Conservation (phyloP, 2,797 vertebrate species). For the Onychomys torridus region DNA sequence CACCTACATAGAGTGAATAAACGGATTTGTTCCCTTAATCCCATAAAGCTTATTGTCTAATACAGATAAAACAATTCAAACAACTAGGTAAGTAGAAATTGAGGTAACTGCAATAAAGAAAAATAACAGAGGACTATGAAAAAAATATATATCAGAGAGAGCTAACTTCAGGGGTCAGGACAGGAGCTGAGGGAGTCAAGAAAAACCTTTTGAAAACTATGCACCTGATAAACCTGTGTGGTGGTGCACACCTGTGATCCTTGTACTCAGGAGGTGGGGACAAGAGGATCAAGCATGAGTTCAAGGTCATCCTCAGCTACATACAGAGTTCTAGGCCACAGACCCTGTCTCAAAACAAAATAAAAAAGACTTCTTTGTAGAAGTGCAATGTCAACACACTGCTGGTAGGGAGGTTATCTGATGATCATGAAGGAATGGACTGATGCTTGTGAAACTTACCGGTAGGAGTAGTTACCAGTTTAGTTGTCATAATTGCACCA, state of each 20-base stretch:
- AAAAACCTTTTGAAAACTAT: conserved; percentile 5
- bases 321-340: neutral
- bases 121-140: conserved; percentile 35
- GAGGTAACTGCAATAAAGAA: neutral
- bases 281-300: neutral
- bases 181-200: neutral
- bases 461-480: conserved; percentile 96
- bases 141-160: neutral
- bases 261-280: neutral
- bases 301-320: neutral
- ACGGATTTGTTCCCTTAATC: neutral
- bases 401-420: conserved; percentile 6
- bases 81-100: conserved; percentile 8
- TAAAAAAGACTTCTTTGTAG: conserved; percentile 14
- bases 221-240: neutral
- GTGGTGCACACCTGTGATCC: neutral
- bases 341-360: conserved; percentile 24
- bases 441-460: conserved; percentile 88
- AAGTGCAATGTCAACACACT: neutral
- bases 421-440: conserved; percentile 52
- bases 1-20: conserved; percentile 3
- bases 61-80: conserved; percentile 44
- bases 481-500: conserved; percentile 98
- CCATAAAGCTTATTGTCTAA: conserved; percentile 12
- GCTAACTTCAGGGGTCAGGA: neutral